phyloP scores from a whole-genome alignment of 2,888 invertebrate genomes.

The Eupithecia abbreviata region DNA sequence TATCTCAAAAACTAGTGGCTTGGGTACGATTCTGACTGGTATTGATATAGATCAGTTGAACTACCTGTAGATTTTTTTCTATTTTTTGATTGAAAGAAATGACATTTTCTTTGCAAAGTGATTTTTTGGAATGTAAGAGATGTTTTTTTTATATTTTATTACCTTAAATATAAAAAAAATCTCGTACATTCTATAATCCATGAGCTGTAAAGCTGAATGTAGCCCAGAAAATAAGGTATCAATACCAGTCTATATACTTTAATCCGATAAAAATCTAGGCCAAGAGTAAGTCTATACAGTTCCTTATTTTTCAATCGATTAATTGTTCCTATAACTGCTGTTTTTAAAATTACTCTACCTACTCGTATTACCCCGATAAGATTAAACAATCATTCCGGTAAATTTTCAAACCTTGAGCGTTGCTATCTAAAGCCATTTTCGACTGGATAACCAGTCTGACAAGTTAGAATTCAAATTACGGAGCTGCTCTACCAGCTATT shows the following conservation, averaged over 20 bases:
- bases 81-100: no score
- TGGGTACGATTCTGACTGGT: no score
- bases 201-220: no score
- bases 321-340: conserved; percentile 8
- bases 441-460: conserved; percentile 27
- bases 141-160: no score
- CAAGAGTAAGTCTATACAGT: background rate
- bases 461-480: conserved; percentile 28
- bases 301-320: conserved; percentile 7
- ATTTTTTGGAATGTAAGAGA: no score
- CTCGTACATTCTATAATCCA: no score
- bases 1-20: no score
- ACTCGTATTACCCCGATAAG: conserved; percentile 25
- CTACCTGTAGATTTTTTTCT: no score
- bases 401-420: conserved; percentile 28
- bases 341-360: conserved; percentile 6
- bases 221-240: background rate
- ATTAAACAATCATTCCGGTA: conserved; percentile 29
- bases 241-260: background rate
- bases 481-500: background rate
- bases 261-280: background rate
- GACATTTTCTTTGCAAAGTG: no score
- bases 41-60: no score
- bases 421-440: conserved; percentile 27
- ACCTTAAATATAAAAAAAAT: no score